phyloP scores from a whole-genome alignment of 2,888 invertebrate species.

The Xestia ashworthii region DNA sequence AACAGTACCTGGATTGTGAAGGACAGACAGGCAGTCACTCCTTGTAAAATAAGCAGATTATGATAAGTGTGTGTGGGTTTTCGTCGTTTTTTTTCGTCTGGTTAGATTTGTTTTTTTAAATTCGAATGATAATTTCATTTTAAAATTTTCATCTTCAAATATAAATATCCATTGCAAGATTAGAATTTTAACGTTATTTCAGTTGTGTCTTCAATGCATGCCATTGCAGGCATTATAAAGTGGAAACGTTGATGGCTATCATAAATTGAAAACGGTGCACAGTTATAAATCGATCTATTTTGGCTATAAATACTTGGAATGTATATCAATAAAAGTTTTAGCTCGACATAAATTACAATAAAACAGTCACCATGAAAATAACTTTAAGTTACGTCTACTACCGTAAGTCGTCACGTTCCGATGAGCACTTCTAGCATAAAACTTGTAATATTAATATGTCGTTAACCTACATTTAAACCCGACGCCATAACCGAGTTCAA shows the following conservation, averaged over 20 bases:
- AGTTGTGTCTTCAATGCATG: neutral
- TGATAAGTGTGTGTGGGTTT: neutral
- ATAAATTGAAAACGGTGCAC: slow-evolving; percentile 12
- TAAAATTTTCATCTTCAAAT: neutral
- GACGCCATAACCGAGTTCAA: slow-evolving; percentile 56
- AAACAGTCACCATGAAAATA: slow-evolving; percentile 48
- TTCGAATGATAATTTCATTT: neutral
- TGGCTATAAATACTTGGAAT: slow-evolving; percentile 35
- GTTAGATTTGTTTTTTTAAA: neutral
- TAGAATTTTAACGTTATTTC: neutral
- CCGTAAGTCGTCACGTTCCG: slow-evolving; percentile 51
- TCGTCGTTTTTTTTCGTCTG: too few relatives aligned
- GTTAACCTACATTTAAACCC: slow-evolving; percentile 62
- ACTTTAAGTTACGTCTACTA: slow-evolving; percentile 43
- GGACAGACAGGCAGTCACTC: neutral
- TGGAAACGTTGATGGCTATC: neutral
- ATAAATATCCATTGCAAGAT: too few relatives aligned
- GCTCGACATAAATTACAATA: slow-evolving; percentile 49
- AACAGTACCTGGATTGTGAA: neutral
- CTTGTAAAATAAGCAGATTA: neutral
- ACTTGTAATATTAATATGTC: slow-evolving; percentile 63
- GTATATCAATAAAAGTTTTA: slow-evolving; percentile 47
- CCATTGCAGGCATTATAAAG: neutral
- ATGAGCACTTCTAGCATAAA: slow-evolving; percentile 31
- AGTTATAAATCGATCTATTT: slow-evolving; percentile 38